Percentiles rank a stretch among this genome's conserved stretches.
Conservation (phyloP, 2,888 invertebrate genomes). For the Priapulus caudatus region DNA sequence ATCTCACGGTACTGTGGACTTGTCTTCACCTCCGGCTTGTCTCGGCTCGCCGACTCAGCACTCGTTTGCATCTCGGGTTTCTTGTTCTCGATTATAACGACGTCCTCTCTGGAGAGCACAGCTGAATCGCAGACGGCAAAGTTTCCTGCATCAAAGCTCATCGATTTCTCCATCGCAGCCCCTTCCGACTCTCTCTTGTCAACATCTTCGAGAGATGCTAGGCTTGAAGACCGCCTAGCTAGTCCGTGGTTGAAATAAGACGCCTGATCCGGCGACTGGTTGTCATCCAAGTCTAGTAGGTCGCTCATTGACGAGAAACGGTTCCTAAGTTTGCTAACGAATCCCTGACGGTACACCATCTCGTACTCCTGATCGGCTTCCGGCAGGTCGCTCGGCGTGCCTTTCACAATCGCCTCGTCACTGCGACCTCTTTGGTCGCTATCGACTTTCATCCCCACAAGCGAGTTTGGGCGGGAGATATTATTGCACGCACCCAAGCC, state of each 20-base stretch:
- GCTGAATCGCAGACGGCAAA: background rate
- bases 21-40: background rate
- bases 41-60: too few relatives aligned
- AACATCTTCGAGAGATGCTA: background rate
- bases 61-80: too few relatives aligned
- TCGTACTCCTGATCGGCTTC: background rate
- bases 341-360: background rate
- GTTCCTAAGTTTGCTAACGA: background rate
- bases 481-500: too few relatives aligned
- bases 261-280: background rate
- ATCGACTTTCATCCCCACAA: background rate
- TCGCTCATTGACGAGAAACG: background rate
- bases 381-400: background rate
- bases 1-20: background rate
- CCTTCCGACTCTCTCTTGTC: background rate
- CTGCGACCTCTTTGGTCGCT: background rate
- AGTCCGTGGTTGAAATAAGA: too few relatives aligned
- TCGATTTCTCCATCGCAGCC: too few relatives aligned
- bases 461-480: background rate
- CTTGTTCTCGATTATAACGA: background rate
- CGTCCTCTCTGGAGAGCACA: background rate
- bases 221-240: background rate
- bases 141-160: background rate
- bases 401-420: background rate
- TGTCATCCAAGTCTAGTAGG: conserved; percentile 3